Evolutionary conservation across 2,888 invertebrate species (phyloP).

Genomic region (Metallyticus violacea): DNA sequence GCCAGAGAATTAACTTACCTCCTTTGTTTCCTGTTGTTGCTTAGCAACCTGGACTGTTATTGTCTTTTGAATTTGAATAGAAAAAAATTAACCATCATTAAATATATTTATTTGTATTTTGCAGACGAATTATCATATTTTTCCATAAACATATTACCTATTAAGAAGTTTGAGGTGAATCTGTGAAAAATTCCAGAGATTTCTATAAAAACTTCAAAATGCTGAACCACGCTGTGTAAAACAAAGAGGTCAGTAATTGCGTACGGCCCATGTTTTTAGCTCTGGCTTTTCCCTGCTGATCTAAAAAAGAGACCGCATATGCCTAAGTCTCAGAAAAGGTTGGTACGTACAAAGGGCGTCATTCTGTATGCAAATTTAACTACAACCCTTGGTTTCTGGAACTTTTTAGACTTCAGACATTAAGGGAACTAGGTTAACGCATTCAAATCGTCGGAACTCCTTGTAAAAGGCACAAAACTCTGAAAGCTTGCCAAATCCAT

Average conservation of each 20-base stretch:
- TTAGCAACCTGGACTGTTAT: too few species aligned
- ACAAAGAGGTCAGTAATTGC: not conserved
- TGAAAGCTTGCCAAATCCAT: not conserved
- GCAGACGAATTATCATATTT: too few species aligned
- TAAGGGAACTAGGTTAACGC: not conserved
- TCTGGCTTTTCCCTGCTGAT: not conserved
- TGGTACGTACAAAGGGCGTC: not conserved
- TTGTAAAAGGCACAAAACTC: not conserved
- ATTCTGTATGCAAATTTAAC: not conserved
- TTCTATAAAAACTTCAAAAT: too few species aligned
- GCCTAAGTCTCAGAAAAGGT: not conserved
- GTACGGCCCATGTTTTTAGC: not conserved
- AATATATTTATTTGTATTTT: too few species aligned
- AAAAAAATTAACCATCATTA: too few species aligned
- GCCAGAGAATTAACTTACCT: too few species aligned
- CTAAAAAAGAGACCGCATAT: not conserved
- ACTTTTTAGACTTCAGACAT: not conserved
- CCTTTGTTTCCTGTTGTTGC: too few species aligned
- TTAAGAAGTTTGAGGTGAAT: too few species aligned
- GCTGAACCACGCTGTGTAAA: not conserved
- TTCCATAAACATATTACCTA: too few species aligned
- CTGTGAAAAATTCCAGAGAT: too few species aligned
- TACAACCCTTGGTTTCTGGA: not conserved
- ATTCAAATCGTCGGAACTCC: not conserved
- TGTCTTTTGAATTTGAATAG: too few species aligned